Evolutionary conservation across 2,113 vertebrate genomes (phyloP).

Genomic region (Scartelaos histophorus): DNA sequence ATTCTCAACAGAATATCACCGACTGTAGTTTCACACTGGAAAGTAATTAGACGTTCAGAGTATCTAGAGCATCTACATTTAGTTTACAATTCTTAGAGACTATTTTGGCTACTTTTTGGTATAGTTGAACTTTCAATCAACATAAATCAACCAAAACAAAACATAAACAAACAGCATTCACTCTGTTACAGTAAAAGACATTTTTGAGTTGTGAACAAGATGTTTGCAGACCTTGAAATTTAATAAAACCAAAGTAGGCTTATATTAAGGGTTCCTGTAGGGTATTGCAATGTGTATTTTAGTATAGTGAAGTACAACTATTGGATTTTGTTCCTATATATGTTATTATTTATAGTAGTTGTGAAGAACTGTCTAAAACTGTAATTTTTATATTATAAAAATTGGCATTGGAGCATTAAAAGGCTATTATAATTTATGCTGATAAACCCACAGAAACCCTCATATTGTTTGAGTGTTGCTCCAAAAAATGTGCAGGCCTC

Average conservation of each 20-base stretch:
- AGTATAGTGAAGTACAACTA: not conserved
- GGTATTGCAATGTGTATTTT: not conserved
- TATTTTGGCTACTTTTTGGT: constrained; percentile 48
- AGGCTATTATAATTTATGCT: not conserved
- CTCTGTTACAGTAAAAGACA: not conserved
- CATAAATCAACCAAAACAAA: not conserved
- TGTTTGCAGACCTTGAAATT: not conserved
- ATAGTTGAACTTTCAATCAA: constrained; percentile 35
- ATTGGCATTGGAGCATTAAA: not conserved
- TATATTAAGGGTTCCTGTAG: not conserved
- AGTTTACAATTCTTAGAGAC: constrained; percentile 14
- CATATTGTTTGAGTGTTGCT: not conserved
- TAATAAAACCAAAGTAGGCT: constrained; percentile 7
- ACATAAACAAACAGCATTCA: not conserved
- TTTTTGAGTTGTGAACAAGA: not conserved
- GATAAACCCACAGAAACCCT: not conserved
- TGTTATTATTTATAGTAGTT: too few relatives aligned
- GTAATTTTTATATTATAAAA: not conserved
- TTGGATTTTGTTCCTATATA: not conserved
- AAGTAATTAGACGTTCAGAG: constrained; percentile 45
- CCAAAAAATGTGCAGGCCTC: constrained; percentile 33
- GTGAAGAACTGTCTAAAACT: not conserved
- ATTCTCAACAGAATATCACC: constrained; percentile 27
- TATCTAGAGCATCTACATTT: constrained; percentile 50
- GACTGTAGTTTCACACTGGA: constrained; percentile 25